Percentiles rank a stretch among this genome's conserved stretches.
Conservation (phyloP, 92 coral and sea anemone genomes). For the Umimayanthus chanpuru region DNA sequence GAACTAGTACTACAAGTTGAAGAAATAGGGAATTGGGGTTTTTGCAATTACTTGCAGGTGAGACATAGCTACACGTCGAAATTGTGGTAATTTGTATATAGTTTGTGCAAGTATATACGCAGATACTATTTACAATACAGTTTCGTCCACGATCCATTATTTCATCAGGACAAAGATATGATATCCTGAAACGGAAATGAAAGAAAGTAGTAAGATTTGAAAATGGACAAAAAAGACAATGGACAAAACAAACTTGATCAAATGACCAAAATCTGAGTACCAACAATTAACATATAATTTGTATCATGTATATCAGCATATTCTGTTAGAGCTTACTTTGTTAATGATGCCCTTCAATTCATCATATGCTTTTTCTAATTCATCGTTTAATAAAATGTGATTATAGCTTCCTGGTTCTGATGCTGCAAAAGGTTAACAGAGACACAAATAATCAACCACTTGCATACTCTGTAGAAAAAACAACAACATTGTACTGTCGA, state of each 20-base stretch:
- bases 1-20: background rate
- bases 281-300: no score
- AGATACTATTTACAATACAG: background rate
- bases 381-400: slow-evolving; percentile 81
- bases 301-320: background rate
- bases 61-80: background rate
- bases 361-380: slow-evolving; percentile 76
- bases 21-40: no score
- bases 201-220: no score
- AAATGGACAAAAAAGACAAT: no score
- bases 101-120: background rate
- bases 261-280: no score
- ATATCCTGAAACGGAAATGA: background rate
- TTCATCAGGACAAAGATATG: background rate
- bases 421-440: slow-evolving; percentile 59
- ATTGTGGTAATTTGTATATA: no score
- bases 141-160: background rate
- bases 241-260: no score
- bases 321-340: slow-evolving; percentile 43
- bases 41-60: background rate
- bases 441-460: background rate
- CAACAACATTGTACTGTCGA: background rate
- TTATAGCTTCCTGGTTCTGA: slow-evolving; percentile 79
- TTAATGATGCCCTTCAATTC: slow-evolving; percentile 72
- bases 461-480: background rate